Evolutionary conservation across 2,888 invertebrate genomes (phyloP), one percentile per base, ranked within the genome.

Genomic region (Chouioia cunea): DNA sequence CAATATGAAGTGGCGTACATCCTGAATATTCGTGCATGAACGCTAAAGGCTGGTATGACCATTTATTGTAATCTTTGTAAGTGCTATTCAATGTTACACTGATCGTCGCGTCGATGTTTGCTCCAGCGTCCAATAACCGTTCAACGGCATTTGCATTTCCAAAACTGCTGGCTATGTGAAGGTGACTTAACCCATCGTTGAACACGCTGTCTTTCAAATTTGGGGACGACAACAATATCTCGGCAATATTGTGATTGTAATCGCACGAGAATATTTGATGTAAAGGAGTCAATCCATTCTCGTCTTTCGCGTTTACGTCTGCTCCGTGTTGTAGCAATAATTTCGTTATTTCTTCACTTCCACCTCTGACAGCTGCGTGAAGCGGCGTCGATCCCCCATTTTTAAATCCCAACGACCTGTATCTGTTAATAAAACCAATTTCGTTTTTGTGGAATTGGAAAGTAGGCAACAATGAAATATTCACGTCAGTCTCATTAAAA

Each of bases 251-350:
- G 3, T 4, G 15, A 4, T 10, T 8, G 3, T 1, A 1, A 4
- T 14, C 15, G 44, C 12, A 0, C 14, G 57, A 10, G 0, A 58
- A 14, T 18, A 44, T 3, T 6, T 2, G 15, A 0, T 15, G 58
- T 4, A 65, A 0, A 0, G 65, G 50, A 22, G 43, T 65, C 16
- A 65, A 1, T 15, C 57, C 57, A 44, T 58, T 20, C 22, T 2
- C 20, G 14, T 65, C 16, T 4, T 8, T 50, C 3, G 20, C 20
- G 4, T 27, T 16, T n/a, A 16, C 20, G 16, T 65, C 50, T 4
- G 58, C 65, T 4, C 43, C 58, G 4, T 20, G 6, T 14, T 50
- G 6, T 12, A 57, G 10, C 2, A 65, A 22, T 16, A 58, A 0
- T 6, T 27, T 14, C 15, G 20, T n/a, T 4, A 50, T 0, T 1